These are phyloP conservation scores for Xestobium rufovillosum DNA, from an alignment of 2,888 invertebrate genomes.

Conservation along the genomic window DNA sequence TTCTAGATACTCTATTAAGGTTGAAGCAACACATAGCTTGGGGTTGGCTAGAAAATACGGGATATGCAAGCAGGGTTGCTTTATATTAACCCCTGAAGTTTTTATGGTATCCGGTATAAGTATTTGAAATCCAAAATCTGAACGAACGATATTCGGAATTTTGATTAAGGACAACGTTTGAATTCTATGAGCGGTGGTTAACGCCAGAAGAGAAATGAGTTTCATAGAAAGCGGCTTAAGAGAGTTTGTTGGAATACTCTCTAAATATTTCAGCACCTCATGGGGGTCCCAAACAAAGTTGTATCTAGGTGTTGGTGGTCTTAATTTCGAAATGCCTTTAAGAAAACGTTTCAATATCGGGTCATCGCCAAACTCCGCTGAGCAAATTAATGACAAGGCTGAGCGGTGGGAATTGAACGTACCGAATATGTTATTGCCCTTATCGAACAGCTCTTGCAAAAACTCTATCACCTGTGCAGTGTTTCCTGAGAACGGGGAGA, in stretches of 20 bases:
- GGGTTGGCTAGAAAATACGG: slow-evolving; percentile 15
- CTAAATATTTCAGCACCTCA: slow-evolving; percentile 16
- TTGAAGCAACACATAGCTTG: slow-evolving; percentile 18
- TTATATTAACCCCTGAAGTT: slow-evolving; percentile 12
- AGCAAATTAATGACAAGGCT: slow-evolving; percentile 25
- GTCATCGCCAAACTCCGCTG: slow-evolving; percentile 17
- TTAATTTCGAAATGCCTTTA: slow-evolving; percentile 22
- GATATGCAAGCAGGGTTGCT: slow-evolving; percentile 18
- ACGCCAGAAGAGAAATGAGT: slow-evolving; percentile 23
- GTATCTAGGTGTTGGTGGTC: slow-evolving; percentile 24
- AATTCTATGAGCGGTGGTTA: slow-evolving; percentile 16
- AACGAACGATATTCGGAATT: slow-evolving; percentile 7
- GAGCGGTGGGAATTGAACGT: slow-evolving; percentile 26
- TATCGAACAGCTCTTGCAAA: slow-evolving; percentile 14
- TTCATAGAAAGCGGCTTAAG: slow-evolving; percentile 23
- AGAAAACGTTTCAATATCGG: slow-evolving; percentile 24
- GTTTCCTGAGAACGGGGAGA: slow-evolving; percentile 4
- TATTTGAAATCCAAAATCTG: slow-evolving; percentile 10
- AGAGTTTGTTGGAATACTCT: slow-evolving; percentile 4
- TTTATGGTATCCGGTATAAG: slow-evolving; percentile 16
- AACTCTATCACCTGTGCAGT: slow-evolving; percentile 15
- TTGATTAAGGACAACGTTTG: slow-evolving; percentile 20
- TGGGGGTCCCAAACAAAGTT: slow-evolving; percentile 29
- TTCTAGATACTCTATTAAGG: slow-evolving; percentile 16
- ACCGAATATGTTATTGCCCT: slow-evolving; percentile 17